Evolutionary conservation across 2,888 invertebrate species (phyloP), one percentile per base, ranked within the genome.

Genomic region (Eulithis prunata): DNA sequence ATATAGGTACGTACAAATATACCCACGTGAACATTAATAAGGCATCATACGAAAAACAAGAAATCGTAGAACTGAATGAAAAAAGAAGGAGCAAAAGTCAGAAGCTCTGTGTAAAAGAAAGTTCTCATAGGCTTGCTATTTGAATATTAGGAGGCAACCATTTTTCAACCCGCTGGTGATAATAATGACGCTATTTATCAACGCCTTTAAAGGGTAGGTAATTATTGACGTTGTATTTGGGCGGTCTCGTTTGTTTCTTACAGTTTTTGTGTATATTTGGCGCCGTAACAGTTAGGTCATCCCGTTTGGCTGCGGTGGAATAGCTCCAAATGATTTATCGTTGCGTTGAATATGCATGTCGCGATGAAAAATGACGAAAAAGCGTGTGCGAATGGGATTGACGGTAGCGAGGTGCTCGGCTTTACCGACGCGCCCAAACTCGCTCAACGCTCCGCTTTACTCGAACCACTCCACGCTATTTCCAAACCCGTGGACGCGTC

Each of bases 181-280:
- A 89, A 89, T 91, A 91, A 91, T 89, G 88, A 87, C 83, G 88
- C 89, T 88, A 92, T 93, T 92, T 91, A 91, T 93, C 91, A 92
- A 85, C 80, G 83, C 82, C 84, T 87, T 84, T 84, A 91, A 89
- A 86, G 90, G 90, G 86, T 89, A 83, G 86, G 90, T 91, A 91
- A 91, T 91, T 90, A 91, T 92, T 90, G 88, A 87, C 84, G 89
- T 86, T 86, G 88, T 88, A 87, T 90, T 89, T 85, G 73, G 82
- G 80, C 75, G 86, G 86, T 87, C 86, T 82, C 81, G 84, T 90
- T 90, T 90, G 89, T 91, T 89, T 82, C 87, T 86, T 82, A 86
- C 83, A 84, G 82, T 87, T 90, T 87, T 85, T 81, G 79, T 78
- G 74, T 66, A 86, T 88, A 88, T 89, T 87, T 14, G 80, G 82